Percentiles rank a stretch among this genome's conserved stretches.
These are phyloP conservation scores for Peromyscus polionotus DNA, from an alignment of 2,113 vertebrate genomes.

Conservation along the genomic window DNA sequence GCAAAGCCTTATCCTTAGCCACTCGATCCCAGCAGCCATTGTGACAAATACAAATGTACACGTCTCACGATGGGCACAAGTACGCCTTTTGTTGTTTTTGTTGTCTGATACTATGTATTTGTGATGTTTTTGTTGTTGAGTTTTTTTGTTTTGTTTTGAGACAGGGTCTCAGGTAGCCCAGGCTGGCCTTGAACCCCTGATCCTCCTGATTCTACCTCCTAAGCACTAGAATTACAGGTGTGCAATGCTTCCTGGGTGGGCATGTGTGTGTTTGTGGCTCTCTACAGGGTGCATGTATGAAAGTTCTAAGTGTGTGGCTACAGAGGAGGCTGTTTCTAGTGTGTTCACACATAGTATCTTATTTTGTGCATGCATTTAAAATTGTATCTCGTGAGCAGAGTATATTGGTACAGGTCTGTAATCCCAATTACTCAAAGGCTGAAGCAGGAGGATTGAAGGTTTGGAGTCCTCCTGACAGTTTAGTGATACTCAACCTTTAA, in stretches of 20 bases:
- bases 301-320: neutral
- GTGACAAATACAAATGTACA: neutral
- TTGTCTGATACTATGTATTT: neutral
- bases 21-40: too few species aligned
- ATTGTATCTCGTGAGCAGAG: neutral
- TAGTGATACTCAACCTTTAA: neutral
- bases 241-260: too few species aligned
- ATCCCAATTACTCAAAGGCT: neutral
- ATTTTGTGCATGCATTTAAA: neutral
- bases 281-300: neutral
- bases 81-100: neutral
- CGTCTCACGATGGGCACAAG: neutral
- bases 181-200: neutral
- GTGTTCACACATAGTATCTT: neutral
- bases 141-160: neutral
- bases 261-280: rapidly evolving
- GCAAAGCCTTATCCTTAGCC: neutral
- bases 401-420: neutral
- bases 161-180: neutral
- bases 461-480: neutral
- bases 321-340: neutral
- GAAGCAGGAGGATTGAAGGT: neutral
- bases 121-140: neutral
- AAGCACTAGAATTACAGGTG: neutral
- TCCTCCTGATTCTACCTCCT: neutral